phyloP scores from a whole-genome alignment of 2,113 vertebrate genomes.

The Brachyistius frenatus region DNA sequence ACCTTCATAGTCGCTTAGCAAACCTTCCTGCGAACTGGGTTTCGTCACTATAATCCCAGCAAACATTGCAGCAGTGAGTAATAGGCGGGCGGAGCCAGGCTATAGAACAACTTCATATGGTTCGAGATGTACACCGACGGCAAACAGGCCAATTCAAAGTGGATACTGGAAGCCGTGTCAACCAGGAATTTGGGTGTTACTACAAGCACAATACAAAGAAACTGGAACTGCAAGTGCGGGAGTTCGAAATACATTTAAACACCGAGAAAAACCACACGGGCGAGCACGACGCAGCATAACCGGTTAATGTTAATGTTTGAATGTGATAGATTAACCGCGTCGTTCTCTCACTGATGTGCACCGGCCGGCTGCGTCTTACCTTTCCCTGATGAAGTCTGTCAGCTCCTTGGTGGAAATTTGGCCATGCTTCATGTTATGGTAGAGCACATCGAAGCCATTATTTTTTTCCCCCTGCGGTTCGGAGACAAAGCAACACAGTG shows the following conservation, averaged over 20 bases:
- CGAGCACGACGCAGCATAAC: not conserved
- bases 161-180: not conserved
- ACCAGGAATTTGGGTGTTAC: not conserved
- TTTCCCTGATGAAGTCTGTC: slow-evolving; percentile 97
- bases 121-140: too few relatives aligned
- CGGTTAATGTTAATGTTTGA: slow-evolving; percentile 4
- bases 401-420: slow-evolving; percentile 97
- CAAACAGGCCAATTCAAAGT: not conserved
- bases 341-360: not conserved
- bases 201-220: slow-evolving; percentile 2
- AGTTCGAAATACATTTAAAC: slow-evolving; percentile 6
- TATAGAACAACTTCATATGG: too few relatives aligned
- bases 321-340: not conserved
- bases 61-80: too few relatives aligned
- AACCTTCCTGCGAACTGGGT: too few relatives aligned
- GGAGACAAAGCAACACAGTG: slow-evolving; percentile 48
- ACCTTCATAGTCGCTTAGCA: too few relatives aligned
- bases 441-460: slow-evolving; percentile 97
- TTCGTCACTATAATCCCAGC: too few relatives aligned
- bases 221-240: not conserved
- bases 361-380: slow-evolving; percentile 80
- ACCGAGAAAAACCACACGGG: slow-evolving; percentile 10
- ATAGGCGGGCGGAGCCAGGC: too few relatives aligned
- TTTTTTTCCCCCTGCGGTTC: slow-evolving; percentile 93
- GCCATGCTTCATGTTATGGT: slow-evolving; percentile 99